Base-by-base conservation (phyloP, 2,888 invertebrate species). In the Polydesmus complanatus region DNA sequence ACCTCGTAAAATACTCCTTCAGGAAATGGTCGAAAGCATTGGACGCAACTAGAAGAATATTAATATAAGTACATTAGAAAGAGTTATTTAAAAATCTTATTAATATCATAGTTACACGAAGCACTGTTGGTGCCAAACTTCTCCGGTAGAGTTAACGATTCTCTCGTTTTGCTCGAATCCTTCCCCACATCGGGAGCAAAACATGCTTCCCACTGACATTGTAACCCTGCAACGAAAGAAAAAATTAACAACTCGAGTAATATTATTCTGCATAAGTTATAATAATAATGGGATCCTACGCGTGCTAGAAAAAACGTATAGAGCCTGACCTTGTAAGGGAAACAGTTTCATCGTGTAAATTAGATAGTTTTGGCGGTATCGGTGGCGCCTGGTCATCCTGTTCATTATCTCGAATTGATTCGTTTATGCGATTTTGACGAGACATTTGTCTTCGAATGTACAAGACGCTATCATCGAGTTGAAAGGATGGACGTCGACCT, bases 51-150 rank as follows among this genome's bases (percentile, higher is more conserved):
- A 69, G 21, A 73, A 63, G 48, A 60, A 56, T 61, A 64, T 64
- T 27, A 21, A 37, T 66, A 81, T 22, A 49, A 1, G 1, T 1
- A 2, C 61, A 61, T 1, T 22, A 50, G 21, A 18, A 3, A 3
- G 26, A 5, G 3, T 22, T 14, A 8, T 11, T 21, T 37, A n/a
- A 2, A 27, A 8, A 22, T 25, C 23, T 21, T 23, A 3, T 54
- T 14, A 3, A 54, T 3, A 23, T 8, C 23, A 22, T 22, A 66
- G 86, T 84, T 80, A 97, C 94, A 98, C 98, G 81, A 99, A 98
- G 75, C 98, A 98, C 70, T 93, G 89, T 3, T 92, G 90, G 78
- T 99, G 98, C 95, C 95, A 99, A 51, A 97, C 81, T 76, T 97
- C 95, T 61, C 97, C 97, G 71, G 91, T 92, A 0, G 96, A 94